phyloP scores from a whole-genome alignment of 2,797 vertebrate species.

The Rhynchonycteris naso region DNA sequence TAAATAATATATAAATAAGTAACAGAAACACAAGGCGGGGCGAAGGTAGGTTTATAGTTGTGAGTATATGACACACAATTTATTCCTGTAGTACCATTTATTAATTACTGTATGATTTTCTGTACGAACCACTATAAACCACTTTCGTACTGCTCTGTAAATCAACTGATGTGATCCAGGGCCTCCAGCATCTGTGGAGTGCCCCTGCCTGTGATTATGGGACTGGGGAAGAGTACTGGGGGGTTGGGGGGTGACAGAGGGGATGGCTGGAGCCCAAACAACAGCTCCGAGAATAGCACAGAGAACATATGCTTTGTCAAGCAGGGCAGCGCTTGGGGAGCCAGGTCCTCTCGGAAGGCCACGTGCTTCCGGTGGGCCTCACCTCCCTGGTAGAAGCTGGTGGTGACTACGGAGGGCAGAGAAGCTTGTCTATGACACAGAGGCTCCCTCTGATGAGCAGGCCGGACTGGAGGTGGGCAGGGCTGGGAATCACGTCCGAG shows the following conservation, averaged over 20 bases:
- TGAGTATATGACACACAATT: no score
- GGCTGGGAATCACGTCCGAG: not conserved
- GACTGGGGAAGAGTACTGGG: not conserved
- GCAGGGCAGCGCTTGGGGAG: not conserved
- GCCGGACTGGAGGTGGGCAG: not conserved
- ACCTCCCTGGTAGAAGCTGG: accelerated
- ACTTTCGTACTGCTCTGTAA: not conserved
- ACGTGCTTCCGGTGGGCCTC: not conserved
- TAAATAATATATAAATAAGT: not conserved
- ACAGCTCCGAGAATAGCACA: not conserved
- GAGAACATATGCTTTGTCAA: not conserved
- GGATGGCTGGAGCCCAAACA: not conserved
- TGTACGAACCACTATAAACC: no score
- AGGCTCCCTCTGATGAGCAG: not conserved
- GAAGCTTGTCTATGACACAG: not conserved
- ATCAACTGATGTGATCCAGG: not conserved
- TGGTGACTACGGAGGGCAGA: accelerated
- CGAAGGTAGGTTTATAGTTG: no score
- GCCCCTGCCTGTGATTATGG: not conserved
- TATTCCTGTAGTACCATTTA: no score
- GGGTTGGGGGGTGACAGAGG: not conserved
- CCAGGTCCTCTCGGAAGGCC: not conserved
- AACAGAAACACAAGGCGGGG: not conserved
- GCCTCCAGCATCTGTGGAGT: not conserved
- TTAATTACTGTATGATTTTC: no score